Conservation (phyloP, 2,888 invertebrate genomes). For the Apamea sordens region DNA sequence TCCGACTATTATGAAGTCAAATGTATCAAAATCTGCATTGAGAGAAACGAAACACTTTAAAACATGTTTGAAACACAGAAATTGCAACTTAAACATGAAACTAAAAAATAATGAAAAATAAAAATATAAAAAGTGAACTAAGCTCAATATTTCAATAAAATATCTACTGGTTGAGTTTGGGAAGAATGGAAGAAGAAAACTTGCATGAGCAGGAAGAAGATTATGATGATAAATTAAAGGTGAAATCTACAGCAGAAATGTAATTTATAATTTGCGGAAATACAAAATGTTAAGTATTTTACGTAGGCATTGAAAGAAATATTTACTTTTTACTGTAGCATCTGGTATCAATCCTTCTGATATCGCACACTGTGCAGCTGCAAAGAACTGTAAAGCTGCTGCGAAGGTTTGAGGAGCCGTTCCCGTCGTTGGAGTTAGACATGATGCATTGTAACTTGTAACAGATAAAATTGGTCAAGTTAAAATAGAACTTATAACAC, state of each 20-base stretch:
- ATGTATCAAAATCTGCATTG: slow-evolving; percentile 65
- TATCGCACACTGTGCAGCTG: slow-evolving; percentile 33
- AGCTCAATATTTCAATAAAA: no score
- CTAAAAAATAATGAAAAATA: background rate
- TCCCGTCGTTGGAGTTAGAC: slow-evolving; percentile 37
- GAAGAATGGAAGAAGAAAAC: background rate
- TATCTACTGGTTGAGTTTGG: background rate
- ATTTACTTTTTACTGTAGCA: slow-evolving; percentile 4
- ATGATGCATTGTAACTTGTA: slow-evolving; percentile 47
- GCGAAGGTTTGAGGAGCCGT: slow-evolving; percentile 14
- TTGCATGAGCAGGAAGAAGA: background rate
- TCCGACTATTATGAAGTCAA: slow-evolving; percentile 75
- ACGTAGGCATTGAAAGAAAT: slow-evolving; percentile 17
- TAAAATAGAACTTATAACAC: background rate
- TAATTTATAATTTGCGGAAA: background rate
- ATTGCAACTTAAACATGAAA: background rate
- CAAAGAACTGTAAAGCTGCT: slow-evolving; percentile 31
- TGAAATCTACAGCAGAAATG: background rate
- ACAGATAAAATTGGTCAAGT: background rate
- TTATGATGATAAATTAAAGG: background rate
- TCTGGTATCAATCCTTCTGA: slow-evolving; percentile 18
- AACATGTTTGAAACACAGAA: background rate
- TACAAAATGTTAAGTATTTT: background rate
- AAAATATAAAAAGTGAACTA: background rate
- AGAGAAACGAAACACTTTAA: background rate